phyloP scores from a whole-genome alignment of 2,113 vertebrate species.

The Suricata suricatta region DNA sequence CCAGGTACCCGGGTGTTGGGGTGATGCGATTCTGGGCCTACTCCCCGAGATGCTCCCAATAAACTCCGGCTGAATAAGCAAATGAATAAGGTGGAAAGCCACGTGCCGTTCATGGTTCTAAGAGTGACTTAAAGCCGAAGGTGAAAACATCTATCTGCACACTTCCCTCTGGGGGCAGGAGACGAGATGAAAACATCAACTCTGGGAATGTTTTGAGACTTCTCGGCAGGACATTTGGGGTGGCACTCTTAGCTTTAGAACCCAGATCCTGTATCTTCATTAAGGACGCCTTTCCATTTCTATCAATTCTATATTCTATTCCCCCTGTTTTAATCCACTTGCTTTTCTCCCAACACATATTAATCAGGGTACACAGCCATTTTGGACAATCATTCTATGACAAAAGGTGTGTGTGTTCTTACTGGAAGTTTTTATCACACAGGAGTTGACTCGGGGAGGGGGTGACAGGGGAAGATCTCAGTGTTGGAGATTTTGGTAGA shows the following conservation, averaged over 20 bases:
- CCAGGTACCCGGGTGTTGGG: accelerated
- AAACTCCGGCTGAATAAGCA: background rate
- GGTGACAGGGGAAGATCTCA: background rate
- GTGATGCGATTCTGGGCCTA: accelerated
- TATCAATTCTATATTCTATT: background rate
- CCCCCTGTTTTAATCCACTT: background rate
- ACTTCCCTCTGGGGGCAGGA: background rate
- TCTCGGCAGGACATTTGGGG: accelerated
- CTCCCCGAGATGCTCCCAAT: background rate
- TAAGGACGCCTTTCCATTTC: background rate
- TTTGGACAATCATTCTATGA: background rate
- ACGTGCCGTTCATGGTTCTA: accelerated
- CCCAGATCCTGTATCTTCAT: accelerated
- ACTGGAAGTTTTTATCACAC: background rate
- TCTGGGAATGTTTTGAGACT: accelerated
- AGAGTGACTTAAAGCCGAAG: background rate
- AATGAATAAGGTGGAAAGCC: accelerated
- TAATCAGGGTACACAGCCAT: background rate
- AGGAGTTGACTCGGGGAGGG: background rate
- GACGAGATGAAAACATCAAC: background rate
- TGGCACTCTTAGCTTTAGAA: accelerated
- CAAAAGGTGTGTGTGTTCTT: background rate
- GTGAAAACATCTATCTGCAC: accelerated
- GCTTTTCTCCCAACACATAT: background rate
- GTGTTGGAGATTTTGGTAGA: conserved; percentile 50